Conservation (phyloP, 2,888 invertebrate genomes). For the Drosophila cognata region DNA sequence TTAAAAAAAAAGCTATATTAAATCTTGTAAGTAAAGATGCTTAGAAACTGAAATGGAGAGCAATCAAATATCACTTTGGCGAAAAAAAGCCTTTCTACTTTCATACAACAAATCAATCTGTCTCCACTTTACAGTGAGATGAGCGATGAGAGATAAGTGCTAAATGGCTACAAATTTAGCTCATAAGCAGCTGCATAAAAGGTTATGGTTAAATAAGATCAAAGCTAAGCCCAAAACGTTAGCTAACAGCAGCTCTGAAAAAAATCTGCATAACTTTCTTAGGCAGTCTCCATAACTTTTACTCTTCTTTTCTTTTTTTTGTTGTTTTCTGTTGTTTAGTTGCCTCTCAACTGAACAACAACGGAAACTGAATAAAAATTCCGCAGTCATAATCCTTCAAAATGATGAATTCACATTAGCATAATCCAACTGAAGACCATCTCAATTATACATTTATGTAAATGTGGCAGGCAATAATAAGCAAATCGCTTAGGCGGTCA, state of each 20-base stretch:
- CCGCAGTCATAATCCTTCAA: slow-evolving; percentile 51
- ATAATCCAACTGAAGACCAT: slow-evolving; percentile 37
- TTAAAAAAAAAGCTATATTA: background rate
- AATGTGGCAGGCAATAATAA: slow-evolving; percentile 43
- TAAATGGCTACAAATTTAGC: slow-evolving; percentile 26
- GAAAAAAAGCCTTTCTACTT: background rate
- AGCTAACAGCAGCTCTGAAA: slow-evolving; percentile 26
- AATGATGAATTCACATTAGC: slow-evolving; percentile 43
- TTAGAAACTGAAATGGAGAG: background rate
- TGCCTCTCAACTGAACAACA: background rate
- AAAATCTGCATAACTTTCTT: slow-evolving; percentile 60
- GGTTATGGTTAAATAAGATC: slow-evolving; percentile 35
- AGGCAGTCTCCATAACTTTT: slow-evolving; percentile 48
- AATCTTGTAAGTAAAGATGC: background rate
- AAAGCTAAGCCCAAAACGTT: slow-evolving; percentile 20
- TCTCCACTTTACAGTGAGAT: background rate
- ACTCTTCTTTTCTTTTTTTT: slow-evolving; percentile 18
- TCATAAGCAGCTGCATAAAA: slow-evolving; percentile 10
- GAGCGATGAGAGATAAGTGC: slow-evolving; percentile 12
- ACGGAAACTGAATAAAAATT: background rate
- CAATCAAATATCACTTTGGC: background rate
- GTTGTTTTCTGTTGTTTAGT: background rate
- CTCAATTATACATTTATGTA: slow-evolving; percentile 40
- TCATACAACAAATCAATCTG: background rate
- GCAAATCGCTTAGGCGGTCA: slow-evolving; percentile 68